A percentile compares a stretch with the other conserved stretches of the same genome.
phyloP scores from a whole-genome alignment of 2,888 invertebrate genomes.

The Trilocha varians region DNA sequence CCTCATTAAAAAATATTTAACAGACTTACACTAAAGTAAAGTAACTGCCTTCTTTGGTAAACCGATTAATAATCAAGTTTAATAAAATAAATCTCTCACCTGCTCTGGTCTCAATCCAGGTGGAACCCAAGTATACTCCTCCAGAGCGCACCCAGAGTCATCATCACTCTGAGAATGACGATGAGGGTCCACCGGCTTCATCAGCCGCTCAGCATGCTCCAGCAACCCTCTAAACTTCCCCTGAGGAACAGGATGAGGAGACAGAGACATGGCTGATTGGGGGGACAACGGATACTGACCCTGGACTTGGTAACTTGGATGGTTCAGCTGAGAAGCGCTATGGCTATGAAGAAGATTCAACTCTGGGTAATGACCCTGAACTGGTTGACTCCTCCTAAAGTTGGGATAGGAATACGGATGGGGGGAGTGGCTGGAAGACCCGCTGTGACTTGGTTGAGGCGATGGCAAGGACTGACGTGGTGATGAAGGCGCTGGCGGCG shows the following conservation, averaged over 20 bases:
- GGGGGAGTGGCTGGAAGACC: conserved; percentile 54
- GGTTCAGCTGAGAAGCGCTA: conserved; percentile 42
- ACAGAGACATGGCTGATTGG: conserved; percentile 61
- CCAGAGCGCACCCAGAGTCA: conserved; percentile 97
- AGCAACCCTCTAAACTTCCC: conserved; percentile 60
- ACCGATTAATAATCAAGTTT: no score
- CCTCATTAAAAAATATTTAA: no score
- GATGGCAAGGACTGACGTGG: conserved; percentile 49
- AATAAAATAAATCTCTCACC: conserved; percentile 68
- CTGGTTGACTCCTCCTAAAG: conserved; percentile 43
- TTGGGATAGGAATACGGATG: conserved; percentile 61
- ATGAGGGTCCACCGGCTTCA: conserved; percentile 81
- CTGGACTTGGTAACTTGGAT: conserved; percentile 18
- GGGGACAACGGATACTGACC: conserved; percentile 56
- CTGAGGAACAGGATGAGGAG: conserved; percentile 58
- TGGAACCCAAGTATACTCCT: conserved; percentile 99
- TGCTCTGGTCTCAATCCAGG: conserved; percentile 96
- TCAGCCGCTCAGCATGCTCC: conserved; percentile 73
- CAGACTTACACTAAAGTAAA: no score
- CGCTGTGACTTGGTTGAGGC: conserved; percentile 58
- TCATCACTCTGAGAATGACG: conserved; percentile 95
- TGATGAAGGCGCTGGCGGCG: conserved; percentile 53
- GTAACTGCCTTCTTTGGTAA: no score
- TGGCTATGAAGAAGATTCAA: conserved; percentile 44
- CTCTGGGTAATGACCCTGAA: conserved; percentile 38